Evolutionary conservation across 2,113 vertebrate species (phyloP).

Genomic region (Sander lucioperca): DNA sequence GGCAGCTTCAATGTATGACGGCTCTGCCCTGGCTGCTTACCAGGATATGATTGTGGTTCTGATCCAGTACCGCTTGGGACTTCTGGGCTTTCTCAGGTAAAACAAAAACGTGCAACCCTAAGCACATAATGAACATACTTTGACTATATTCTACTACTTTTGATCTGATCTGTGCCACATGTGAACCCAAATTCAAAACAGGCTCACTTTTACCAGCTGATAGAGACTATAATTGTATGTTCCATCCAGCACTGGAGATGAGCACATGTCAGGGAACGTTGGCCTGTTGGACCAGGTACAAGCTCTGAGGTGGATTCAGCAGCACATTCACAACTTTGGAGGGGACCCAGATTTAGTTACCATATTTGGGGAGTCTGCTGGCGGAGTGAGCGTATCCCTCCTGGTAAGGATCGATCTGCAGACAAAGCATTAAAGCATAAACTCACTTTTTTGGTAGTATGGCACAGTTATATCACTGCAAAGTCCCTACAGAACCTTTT

Average conservation of each 20-base stretch:
- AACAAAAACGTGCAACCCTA: not conserved
- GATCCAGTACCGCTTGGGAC: conserved; percentile 89
- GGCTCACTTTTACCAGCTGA: not conserved
- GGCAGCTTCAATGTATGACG: conserved; percentile 82
- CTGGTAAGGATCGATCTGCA: conserved; percentile 78
- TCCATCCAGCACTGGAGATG: conserved; percentile 88
- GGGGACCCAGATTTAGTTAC: conserved; percentile 89
- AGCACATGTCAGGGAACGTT: conserved; percentile 88
- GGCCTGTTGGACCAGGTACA: conserved; percentile 91
- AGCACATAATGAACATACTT: not conserved
- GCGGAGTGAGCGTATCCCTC: conserved; percentile 87
- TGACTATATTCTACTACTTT: not conserved
- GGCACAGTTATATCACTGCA: not conserved
- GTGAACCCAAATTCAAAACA: not conserved
- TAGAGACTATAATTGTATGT: not conserved
- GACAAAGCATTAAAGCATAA: not conserved
- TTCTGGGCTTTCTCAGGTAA: conserved; percentile 89
- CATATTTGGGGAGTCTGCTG: conserved; percentile 91
- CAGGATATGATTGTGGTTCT: conserved; percentile 88
- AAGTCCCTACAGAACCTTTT: not conserved
- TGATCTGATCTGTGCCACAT: not conserved
- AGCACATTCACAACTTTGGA: conserved; percentile 90
- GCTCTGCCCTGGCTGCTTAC: conserved; percentile 87
- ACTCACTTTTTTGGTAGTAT: not conserved
- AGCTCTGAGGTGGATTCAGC: conserved; percentile 90